Evolutionary conservation across 2,113 vertebrate species (phyloP).

Genomic region (Notiomystis cincta): DNA sequence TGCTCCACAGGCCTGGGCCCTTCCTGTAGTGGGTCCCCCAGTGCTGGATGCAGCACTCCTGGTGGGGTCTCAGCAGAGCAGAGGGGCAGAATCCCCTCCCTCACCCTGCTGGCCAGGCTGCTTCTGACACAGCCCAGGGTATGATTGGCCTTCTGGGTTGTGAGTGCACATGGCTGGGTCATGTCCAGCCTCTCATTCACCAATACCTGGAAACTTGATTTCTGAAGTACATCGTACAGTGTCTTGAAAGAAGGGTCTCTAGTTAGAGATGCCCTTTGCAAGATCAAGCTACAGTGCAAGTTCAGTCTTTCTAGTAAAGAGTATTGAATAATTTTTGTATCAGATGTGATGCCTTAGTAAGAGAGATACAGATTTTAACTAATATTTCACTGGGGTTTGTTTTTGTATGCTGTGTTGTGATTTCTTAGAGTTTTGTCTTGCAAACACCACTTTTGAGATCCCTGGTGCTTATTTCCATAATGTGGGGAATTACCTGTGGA

Average conservation of each 20-base stretch:
- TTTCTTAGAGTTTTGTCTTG: not conserved
- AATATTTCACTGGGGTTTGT: not conserved
- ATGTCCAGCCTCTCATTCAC: not conserved
- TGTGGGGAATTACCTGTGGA: not conserved
- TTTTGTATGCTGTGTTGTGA: not conserved
- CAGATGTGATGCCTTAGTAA: not conserved
- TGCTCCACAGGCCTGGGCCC: accelerated
- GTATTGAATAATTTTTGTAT: not conserved
- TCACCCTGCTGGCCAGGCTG: accelerated
- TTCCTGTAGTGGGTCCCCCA: not conserved
- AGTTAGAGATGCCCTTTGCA: not conserved
- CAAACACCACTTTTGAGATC: not conserved
- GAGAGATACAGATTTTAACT: not conserved
- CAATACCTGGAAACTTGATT: not conserved
- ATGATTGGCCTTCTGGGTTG: accelerated
- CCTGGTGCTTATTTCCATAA: not conserved
- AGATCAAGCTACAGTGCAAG: not conserved
- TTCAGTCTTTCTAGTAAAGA: not conserved
- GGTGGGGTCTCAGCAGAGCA: not conserved
- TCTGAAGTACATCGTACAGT: not conserved
- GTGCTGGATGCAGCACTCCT: not conserved
- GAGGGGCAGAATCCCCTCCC: not conserved
- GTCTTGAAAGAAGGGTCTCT: not conserved
- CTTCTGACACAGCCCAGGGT: not conserved
- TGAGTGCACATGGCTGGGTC: accelerated